phyloP scores from a whole-genome alignment of 1,140 invertebrate genomes.

The Drosophila orosa region DNA sequence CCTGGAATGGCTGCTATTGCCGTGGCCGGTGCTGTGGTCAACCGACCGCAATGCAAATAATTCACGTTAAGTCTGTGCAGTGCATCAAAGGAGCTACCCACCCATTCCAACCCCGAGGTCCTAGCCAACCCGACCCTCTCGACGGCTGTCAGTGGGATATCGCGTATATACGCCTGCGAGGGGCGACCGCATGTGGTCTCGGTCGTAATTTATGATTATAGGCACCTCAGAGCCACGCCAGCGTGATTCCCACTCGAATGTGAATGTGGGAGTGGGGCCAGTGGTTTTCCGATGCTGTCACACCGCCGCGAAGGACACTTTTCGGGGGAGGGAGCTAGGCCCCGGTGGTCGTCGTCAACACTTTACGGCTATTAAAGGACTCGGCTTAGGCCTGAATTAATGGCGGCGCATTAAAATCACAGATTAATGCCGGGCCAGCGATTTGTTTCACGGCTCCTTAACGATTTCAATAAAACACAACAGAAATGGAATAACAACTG shows the following conservation, averaged over 20 bases:
- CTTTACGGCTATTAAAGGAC: constrained; percentile 75
- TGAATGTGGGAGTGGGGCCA: neutral
- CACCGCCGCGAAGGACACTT: constrained; percentile 46
- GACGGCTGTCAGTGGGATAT: constrained; percentile 38
- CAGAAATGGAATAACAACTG: constrained; percentile 39
- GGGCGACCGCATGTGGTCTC: constrained; percentile 54
- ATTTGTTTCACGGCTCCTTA: constrained; percentile 50
- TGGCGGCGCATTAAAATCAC: constrained; percentile 72
- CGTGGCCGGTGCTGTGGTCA: constrained; percentile 33
- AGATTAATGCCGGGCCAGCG: constrained; percentile 66
- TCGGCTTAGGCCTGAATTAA: constrained; percentile 68
- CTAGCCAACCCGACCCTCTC: neutral
- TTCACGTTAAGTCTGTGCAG: constrained; percentile 66
- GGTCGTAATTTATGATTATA: constrained; percentile 75
- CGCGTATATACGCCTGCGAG: constrained; percentile 51
- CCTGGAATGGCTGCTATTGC: constrained; percentile 38
- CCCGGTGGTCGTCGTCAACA: constrained; percentile 36
- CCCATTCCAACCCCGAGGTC: neutral
- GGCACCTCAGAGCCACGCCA: constrained; percentile 37
- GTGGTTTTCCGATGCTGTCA: constrained; percentile 31
- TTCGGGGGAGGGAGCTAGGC: neutral
- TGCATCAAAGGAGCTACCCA: constrained; percentile 60
- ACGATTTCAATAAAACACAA: constrained; percentile 56
- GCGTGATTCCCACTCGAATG: constrained; percentile 21
- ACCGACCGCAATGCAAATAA: constrained; percentile 68